Percentiles rank a stretch among this genome's conserved stretches.
Conservation (phyloP, 2,113 vertebrate genomes). For the Alces alces region DNA sequence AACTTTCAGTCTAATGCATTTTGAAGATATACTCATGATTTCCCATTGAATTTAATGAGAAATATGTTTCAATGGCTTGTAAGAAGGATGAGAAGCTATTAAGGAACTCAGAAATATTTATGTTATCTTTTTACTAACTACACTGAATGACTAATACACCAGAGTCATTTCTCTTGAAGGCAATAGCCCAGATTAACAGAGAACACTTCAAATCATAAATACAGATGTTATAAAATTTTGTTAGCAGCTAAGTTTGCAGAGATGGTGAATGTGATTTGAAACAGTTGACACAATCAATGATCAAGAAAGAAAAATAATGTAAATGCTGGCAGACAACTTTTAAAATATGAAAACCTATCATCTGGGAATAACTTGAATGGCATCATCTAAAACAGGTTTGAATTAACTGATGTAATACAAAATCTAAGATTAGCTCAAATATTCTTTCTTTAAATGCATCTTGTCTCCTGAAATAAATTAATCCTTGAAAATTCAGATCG, state of each 20-base stretch:
- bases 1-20: background rate
- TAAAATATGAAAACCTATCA: background rate
- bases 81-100: background rate
- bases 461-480: background rate
- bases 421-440: background rate
- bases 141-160: background rate
- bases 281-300: background rate
- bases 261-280: background rate
- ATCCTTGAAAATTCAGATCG: background rate
- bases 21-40: background rate
- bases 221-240: background rate
- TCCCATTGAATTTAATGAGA: background rate
- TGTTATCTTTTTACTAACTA: background rate
- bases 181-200: background rate
- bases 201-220: background rate
- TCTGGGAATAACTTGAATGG: background rate
- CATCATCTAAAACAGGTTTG: background rate
- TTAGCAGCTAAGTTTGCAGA: background rate
- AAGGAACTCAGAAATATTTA: background rate
- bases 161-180: background rate
- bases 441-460: background rate
- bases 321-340: background rate
- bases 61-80: background rate
- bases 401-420: background rate
- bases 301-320: background rate